phyloP scores from a whole-genome alignment of 2,888 invertebrate species.

The Drosophila niveifrons region DNA sequence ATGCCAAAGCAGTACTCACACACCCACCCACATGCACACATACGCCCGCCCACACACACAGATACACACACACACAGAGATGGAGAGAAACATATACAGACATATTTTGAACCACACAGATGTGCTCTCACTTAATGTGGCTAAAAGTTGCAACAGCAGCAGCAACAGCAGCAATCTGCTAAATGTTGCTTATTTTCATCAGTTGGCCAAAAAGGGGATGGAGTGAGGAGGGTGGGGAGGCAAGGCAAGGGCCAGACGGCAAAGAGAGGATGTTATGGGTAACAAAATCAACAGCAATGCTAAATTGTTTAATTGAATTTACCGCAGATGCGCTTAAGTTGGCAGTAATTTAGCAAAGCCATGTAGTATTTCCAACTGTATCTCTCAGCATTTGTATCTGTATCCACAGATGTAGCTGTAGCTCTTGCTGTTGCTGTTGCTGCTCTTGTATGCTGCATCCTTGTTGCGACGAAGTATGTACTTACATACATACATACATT shows the following conservation, averaged over 20 bases:
- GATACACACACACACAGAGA: slow-evolving; percentile 8
- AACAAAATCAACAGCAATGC: slow-evolving; percentile 75
- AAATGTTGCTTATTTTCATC: slow-evolving; percentile 68
- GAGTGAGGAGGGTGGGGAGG: not conserved
- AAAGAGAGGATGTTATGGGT: slow-evolving; percentile 21
- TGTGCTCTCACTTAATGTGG: slow-evolving; percentile 43
- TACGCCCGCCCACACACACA: slow-evolving; percentile 21
- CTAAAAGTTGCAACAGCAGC: slow-evolving; percentile 39
- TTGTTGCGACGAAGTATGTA: slow-evolving; percentile 21
- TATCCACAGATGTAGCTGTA: slow-evolving; percentile 21
- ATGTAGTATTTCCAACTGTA: slow-evolving; percentile 49
- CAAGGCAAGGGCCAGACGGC: not conserved
- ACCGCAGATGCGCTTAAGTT: slow-evolving; percentile 80
- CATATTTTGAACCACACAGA: slow-evolving; percentile 23
- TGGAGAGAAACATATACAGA: not conserved
- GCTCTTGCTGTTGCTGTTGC: slow-evolving; percentile 12
- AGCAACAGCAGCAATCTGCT: slow-evolving; percentile 46
- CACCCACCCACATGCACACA: slow-evolving; percentile 21
- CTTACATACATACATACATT: slow-evolving; percentile 6
- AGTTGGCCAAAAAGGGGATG: slow-evolving; percentile 6
- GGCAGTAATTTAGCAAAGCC: slow-evolving; percentile 75
- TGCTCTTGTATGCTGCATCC: slow-evolving; percentile 38
- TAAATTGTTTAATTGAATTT: slow-evolving; percentile 80
- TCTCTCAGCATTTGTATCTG: slow-evolving; percentile 29
- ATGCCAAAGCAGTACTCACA: slow-evolving; percentile 56